Evolutionary conservation across 2,113 vertebrate genomes (phyloP).

Genomic region (Phodopus roborovskii): DNA sequence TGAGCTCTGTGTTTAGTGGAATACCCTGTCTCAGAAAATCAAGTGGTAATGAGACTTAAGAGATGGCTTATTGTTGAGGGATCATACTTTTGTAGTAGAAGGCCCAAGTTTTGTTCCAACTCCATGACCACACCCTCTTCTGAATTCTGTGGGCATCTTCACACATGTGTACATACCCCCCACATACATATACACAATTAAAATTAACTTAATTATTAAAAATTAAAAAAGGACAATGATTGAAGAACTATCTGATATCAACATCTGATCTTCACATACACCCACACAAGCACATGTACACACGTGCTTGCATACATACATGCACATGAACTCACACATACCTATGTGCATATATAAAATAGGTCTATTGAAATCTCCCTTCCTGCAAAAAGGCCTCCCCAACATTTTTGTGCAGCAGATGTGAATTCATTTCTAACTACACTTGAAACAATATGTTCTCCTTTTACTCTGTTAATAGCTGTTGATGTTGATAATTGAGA

Average conservation of each 20-base stretch:
- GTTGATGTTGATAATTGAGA: slow-evolving; percentile 7
- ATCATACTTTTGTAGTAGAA: not conserved
- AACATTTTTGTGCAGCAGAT: not conserved
- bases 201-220: not conserved
- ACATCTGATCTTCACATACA: not conserved
- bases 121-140: not conserved
- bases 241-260: not conserved
- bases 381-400: slow-evolving; percentile 25
- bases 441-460: slow-evolving; percentile 9
- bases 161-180: not conserved
- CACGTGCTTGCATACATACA: not conserved
- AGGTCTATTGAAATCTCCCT: slow-evolving; percentile 13
- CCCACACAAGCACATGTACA: not conserved
- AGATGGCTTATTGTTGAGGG: not conserved
- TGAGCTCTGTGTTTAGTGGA: not conserved
- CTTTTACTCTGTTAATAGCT: slow-evolving; percentile 33
- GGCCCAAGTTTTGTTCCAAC: not conserved
- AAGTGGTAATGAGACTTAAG: not conserved
- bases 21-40: not conserved
- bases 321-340: not conserved
- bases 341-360: not conserved
- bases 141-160: not conserved
- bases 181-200: not conserved
- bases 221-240: not conserved
- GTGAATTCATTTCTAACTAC: slow-evolving; percentile 32